Conservation (phyloP, 1,140 invertebrate genomes). For the Orius laevigatus region DNA sequence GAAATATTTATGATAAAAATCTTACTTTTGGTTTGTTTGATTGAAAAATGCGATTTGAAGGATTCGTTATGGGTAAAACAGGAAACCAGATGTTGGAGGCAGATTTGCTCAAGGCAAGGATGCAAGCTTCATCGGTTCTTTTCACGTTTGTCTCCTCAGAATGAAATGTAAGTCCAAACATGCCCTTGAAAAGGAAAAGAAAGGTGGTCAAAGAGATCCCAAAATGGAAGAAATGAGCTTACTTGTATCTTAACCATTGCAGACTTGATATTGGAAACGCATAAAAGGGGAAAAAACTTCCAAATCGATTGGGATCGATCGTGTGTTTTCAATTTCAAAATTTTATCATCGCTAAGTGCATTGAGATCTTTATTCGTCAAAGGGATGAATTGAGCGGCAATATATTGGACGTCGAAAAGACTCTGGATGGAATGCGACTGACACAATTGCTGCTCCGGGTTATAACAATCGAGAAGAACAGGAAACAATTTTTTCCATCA, state of each 20-base stretch:
- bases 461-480: constrained; percentile 15
- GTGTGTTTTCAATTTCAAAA: constrained; percentile 52
- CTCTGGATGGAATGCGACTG: constrained; percentile 69
- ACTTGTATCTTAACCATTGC: constrained; percentile 55
- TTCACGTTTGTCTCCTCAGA: constrained; percentile 3
- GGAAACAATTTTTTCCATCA: constrained; percentile 25
- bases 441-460: constrained; percentile 29
- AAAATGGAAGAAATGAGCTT: constrained; percentile 18
- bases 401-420: constrained; percentile 66
- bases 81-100: constrained; percentile 14
- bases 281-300: constrained; percentile 76
- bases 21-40: constrained; percentile 14
- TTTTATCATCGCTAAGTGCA: constrained; percentile 42
- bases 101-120: constrained; percentile 11
- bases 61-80: constrained; percentile 13
- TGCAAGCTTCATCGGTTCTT: constrained; percentile 7
- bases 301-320: constrained; percentile 84
- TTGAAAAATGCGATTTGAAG: constrained; percentile 8
- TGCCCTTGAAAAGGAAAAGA: background rate
- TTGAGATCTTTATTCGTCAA: constrained; percentile 44
- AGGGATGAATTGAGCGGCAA: constrained; percentile 47
- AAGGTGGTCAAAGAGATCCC: background rate
- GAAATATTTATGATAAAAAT: too few relatives aligned
- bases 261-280: constrained; percentile 56
- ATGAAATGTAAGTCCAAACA: background rate